Evolutionary conservation across 2,888 invertebrate genomes (phyloP).

Genomic region (Micropterix aruncella): DNA sequence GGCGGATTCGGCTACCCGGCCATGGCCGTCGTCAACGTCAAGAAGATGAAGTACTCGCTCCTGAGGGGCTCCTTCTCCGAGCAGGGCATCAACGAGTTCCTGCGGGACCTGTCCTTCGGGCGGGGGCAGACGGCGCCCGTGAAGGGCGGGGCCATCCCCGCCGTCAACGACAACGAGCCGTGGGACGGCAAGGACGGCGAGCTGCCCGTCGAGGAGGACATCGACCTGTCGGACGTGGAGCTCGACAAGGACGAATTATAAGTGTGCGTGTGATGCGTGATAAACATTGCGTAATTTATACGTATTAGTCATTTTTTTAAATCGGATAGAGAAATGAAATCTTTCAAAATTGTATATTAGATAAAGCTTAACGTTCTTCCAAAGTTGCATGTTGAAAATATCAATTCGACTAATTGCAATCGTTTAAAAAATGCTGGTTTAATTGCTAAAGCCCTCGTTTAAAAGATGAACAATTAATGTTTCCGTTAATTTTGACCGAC

Average conservation of each 20-base stretch:
- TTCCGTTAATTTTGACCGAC: too few relatives aligned
- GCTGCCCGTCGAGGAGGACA: constrained; percentile 73
- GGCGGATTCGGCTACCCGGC: constrained; percentile 99
- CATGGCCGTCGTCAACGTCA: constrained; percentile 90
- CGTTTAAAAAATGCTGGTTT: too few relatives aligned
- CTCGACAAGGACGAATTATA: constrained; percentile 69
- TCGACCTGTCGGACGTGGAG: constrained; percentile 82
- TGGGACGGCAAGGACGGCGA: constrained; percentile 97
- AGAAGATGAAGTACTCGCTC: constrained; percentile 93
- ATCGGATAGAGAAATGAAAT: too few relatives aligned
- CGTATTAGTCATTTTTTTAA: too few relatives aligned
- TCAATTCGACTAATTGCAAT: too few relatives aligned
- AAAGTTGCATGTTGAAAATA: too few relatives aligned
- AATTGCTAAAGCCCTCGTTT: too few relatives aligned
- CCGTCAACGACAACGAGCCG: constrained; percentile 47
- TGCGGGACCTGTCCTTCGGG: constrained; percentile 84
- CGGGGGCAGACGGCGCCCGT: constrained; percentile 84
- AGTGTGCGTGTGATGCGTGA: constrained; percentile 13
- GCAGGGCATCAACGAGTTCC: constrained; percentile 90
- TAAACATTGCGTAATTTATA: background rate
- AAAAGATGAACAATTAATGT: too few relatives aligned
- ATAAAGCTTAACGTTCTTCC: too few relatives aligned
- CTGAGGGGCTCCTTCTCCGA: constrained; percentile 88
- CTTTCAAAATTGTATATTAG: too few relatives aligned
- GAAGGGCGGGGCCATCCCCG: constrained; percentile 67